Percentiles rank a stretch among this genome's conserved stretches.
Conservation (phyloP, 2,888 invertebrate genomes). For the Scelioninae gen. 1 region DNA sequence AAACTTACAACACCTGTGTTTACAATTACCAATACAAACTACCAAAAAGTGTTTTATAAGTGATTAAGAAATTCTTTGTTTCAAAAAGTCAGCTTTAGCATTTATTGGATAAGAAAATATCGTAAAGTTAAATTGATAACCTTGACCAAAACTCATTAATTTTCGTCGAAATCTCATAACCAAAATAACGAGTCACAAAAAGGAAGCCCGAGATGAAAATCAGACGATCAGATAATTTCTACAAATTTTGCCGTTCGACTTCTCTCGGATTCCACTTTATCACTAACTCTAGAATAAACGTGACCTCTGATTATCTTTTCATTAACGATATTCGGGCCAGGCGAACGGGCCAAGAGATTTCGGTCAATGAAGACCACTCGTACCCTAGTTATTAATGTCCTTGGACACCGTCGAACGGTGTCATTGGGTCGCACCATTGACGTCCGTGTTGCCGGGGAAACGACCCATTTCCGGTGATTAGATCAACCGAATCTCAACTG, state of each 20-base stretch:
- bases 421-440: constrained; percentile 72
- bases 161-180: not conserved
- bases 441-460: constrained; percentile 75
- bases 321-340: constrained; percentile 48
- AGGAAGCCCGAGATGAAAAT: not conserved
- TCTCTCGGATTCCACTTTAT: constrained; percentile 15
- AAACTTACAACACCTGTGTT: too few relatives aligned
- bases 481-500: constrained; percentile 71
- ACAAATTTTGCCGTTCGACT: not conserved
- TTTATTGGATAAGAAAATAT: too few relatives aligned
- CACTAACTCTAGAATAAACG: constrained; percentile 7
- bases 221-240: not conserved
- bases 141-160: too few relatives aligned
- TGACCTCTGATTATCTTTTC: constrained; percentile 48
- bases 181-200: not conserved
- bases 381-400: constrained; percentile 62
- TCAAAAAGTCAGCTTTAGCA: too few relatives aligned
- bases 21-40: too few relatives aligned
- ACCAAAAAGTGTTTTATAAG: not conserved
- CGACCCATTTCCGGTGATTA: constrained; percentile 72
- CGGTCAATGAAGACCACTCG: constrained; percentile 57
- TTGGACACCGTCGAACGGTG: constrained; percentile 65
- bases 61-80: too few relatives aligned
- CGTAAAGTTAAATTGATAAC: too few relatives aligned
- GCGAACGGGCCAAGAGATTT: constrained; percentile 42